Conservation (phyloP, 2,797 vertebrate genomes). For the Yasuhikotakia modesta region DNA sequence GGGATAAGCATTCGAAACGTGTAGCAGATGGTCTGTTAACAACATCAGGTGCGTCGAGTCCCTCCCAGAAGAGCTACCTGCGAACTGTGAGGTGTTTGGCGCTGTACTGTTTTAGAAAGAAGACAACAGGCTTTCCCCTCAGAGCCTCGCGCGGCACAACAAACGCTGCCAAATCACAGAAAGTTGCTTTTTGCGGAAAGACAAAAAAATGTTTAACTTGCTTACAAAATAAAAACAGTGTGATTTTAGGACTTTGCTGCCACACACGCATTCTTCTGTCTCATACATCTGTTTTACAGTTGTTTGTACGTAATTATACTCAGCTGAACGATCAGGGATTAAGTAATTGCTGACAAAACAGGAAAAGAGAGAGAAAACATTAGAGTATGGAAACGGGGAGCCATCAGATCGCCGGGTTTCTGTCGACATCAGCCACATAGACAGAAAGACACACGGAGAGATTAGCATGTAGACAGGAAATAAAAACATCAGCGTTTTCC, state of each 20-base stretch:
- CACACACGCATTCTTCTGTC: conserved; percentile 64
- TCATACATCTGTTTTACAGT: conserved; percentile 83
- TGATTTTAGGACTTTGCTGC: not conserved
- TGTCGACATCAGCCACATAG: conserved; percentile 56
- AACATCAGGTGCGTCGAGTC: conserved; percentile 32
- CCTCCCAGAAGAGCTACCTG: conserved; percentile 29
- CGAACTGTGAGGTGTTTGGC: conserved; percentile 1
- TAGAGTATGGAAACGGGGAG: conserved; percentile 43
- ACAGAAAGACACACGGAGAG: conserved; percentile 38
- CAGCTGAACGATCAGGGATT: conserved; percentile 76
- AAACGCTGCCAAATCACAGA: conserved; percentile 15
- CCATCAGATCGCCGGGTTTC: conserved; percentile 39
- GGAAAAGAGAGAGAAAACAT: conserved; percentile 42
- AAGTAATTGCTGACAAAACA: conserved; percentile 78
- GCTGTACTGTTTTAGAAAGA: conserved; percentile 11
- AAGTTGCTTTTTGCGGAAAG: not conserved
- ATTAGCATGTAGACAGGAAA: conserved; percentile 51
- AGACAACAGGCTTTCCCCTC: conserved; percentile 9
- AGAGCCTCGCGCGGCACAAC: not conserved
- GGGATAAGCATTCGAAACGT: conserved; percentile 11
- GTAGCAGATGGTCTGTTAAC: conserved; percentile 34
- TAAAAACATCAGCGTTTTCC: conserved; percentile 52
- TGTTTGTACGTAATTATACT: conserved; percentile 84
- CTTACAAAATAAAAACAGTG: not conserved
- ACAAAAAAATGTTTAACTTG: conserved; percentile 7